phyloP scores from a whole-genome alignment of 2,113 vertebrate genomes.

The Aegithalos caudatus region DNA sequence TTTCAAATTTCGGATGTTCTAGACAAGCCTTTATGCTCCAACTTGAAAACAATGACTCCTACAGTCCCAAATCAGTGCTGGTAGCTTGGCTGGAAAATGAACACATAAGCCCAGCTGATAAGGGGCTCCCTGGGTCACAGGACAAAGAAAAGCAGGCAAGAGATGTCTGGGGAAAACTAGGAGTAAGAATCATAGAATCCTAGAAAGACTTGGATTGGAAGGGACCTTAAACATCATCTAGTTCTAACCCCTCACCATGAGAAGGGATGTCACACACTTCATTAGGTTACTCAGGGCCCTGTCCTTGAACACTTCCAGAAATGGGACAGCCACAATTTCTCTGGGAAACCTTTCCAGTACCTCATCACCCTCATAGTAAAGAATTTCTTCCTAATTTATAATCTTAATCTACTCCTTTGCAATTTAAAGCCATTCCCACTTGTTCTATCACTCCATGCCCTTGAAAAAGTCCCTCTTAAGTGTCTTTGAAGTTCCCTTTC shows the following conservation, averaged over 20 bases:
- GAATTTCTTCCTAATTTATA: background rate
- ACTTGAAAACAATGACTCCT: background rate
- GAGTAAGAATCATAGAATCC: background rate
- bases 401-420: background rate
- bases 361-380: background rate
- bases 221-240: background rate
- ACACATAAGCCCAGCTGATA: background rate
- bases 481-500: background rate
- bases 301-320: background rate
- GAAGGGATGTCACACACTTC: background rate
- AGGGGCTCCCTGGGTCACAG: background rate
- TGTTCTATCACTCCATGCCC: background rate
- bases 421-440: background rate
- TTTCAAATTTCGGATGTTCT: slow-evolving; percentile 17
- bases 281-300: background rate
- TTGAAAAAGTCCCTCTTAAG: background rate
- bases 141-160: background rate
- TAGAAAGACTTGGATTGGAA: background rate
- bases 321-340: background rate
- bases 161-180: background rate
- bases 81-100: background rate
- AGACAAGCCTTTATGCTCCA: background rate
- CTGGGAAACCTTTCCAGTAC: background rate
- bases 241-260: rapidly evolving
- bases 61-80: background rate